These are phyloP conservation scores for Gymnoscelis rufifasciata DNA, from an alignment of 2,888 invertebrate species.

Conservation along the genomic window DNA sequence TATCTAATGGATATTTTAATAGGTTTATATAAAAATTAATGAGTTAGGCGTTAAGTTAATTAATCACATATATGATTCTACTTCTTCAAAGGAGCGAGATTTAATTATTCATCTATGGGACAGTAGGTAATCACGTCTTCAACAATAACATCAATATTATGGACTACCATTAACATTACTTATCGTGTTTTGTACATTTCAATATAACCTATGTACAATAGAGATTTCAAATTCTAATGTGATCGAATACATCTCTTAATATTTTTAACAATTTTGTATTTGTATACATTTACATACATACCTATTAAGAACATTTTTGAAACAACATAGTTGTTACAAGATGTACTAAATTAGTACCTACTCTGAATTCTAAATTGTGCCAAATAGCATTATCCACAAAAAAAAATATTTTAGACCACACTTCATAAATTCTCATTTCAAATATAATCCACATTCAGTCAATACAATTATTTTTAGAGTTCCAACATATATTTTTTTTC, in stretches of 20 bases:
- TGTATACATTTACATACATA: conserved; percentile 4
- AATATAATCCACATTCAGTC: conserved; percentile 23
- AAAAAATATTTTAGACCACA: conserved; percentile 32
- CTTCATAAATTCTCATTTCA: conserved; percentile 33
- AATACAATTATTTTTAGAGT: conserved; percentile 24
- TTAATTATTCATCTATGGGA: conserved; percentile 4
- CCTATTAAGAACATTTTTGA: conserved; percentile 28
- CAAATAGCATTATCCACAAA: conserved; percentile 29
- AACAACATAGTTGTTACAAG: conserved; percentile 75
- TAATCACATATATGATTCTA: conserved; percentile 8
- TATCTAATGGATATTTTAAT: neutral
- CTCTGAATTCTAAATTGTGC: conserved; percentile 40
- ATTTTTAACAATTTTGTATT: conserved; percentile 7
- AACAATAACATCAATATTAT: conserved; percentile 20
- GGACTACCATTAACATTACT: conserved; percentile 17
- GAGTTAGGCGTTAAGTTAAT: neutral
- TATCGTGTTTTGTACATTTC: conserved; percentile 24
- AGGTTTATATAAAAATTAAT: neutral
- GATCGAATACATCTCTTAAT: conserved; percentile 14
- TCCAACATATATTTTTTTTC: conserved; percentile 21
- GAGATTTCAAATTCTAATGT: conserved; percentile 20
- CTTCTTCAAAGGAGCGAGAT: conserved; percentile 9
- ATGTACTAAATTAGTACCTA: conserved; percentile 70
- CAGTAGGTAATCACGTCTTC: conserved; percentile 10
- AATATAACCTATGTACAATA: conserved; percentile 24